Percentiles rank a stretch among this genome's conserved stretches.
Conservation (phyloP, 2,888 invertebrate species). For the Plebejus anna region DNA sequence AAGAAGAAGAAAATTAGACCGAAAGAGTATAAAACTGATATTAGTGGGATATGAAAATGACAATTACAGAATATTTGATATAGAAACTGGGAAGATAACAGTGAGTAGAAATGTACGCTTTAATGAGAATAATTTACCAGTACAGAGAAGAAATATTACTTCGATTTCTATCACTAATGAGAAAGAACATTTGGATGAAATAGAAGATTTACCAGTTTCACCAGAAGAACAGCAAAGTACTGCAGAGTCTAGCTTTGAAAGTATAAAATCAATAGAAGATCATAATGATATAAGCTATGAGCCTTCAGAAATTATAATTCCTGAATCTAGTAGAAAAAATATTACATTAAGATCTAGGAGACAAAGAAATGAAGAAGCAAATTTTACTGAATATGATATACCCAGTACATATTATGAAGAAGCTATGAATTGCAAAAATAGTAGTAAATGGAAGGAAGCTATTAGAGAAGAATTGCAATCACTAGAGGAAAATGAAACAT, state of each 20-base stretch:
- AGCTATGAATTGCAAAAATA: background rate
- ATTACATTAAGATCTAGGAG: too few relatives aligned
- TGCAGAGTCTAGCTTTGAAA: too few relatives aligned
- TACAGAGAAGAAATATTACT: background rate
- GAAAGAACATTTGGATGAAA: background rate
- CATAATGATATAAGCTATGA: too few relatives aligned
- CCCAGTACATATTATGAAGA: constrained; percentile 17
- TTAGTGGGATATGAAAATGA: constrained; percentile 3
- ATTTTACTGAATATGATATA: background rate
- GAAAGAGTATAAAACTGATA: constrained; percentile 12
- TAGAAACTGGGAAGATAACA: background rate
- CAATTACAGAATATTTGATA: background rate
- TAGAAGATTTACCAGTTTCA: background rate
- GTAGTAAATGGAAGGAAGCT: background rate
- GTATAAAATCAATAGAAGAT: too few relatives aligned
- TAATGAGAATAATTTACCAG: background rate
- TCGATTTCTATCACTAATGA: background rate
- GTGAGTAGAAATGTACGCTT: constrained; percentile 8
- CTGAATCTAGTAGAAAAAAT: too few relatives aligned
- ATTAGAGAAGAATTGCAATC: constrained; percentile 24
- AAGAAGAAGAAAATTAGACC: constrained; percentile 34
- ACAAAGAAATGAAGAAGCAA: background rate
- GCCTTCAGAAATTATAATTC: too few relatives aligned
- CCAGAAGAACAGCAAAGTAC: too few relatives aligned
- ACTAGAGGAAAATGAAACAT: constrained; percentile 8